These are phyloP conservation scores for Berghia stephanieae DNA, from an alignment of 1,140 invertebrate genomes.

Conservation along the genomic window DNA sequence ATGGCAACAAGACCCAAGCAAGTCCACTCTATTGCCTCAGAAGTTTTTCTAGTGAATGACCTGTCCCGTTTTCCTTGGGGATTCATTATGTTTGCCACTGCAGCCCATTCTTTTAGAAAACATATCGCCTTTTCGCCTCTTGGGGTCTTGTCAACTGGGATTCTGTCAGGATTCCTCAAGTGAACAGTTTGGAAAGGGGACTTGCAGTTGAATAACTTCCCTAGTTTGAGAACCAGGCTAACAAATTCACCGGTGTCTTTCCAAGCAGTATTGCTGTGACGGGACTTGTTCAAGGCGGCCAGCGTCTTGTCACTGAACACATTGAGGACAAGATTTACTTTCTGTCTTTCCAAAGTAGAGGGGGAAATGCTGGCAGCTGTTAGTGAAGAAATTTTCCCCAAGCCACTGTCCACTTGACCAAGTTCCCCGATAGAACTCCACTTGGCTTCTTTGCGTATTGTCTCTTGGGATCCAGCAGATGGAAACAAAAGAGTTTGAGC, in stretches of 20 bases:
- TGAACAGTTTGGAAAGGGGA: neutral
- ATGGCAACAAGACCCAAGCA: neutral
- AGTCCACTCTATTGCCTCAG: neutral
- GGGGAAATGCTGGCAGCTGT: neutral
- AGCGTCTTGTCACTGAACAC: neutral
- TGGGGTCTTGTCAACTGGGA: neutral
- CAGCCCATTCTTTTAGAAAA: neutral
- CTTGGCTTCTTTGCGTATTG: neutral
- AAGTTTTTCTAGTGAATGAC: neutral
- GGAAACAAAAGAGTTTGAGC: neutral
- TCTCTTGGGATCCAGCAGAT: neutral
- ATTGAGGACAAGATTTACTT: neutral
- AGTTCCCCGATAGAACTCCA: neutral
- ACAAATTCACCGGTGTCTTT: neutral
- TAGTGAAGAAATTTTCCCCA: neutral
- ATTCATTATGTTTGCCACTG: neutral
- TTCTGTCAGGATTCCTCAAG: neutral
- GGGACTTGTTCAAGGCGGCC: neutral
- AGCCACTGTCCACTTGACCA: neutral
- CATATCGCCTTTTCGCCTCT: neutral
- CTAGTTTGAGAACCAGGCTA: neutral
- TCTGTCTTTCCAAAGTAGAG: neutral
- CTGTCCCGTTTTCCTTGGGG: neutral
- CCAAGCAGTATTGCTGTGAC: neutral
- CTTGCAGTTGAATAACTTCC: conserved; percentile 5